Evolutionary conservation across 2,888 invertebrate genomes (phyloP).

Genomic region (Chymomyza amoena): DNA sequence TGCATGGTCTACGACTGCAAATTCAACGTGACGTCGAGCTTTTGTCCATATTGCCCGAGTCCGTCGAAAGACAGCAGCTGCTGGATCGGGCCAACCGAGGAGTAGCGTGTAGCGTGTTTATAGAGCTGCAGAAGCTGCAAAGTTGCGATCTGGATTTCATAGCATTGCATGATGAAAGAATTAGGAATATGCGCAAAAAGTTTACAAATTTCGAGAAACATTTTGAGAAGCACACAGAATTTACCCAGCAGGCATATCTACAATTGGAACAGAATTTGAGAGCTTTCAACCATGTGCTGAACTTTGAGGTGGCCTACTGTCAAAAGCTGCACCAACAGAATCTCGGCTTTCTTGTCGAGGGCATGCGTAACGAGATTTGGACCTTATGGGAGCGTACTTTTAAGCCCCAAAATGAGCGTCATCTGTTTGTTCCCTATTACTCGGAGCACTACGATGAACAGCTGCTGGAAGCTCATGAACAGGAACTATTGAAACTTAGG

Average conservation of each 20-base stretch:
- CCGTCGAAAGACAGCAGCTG: background rate
- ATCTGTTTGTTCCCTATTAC: background rate
- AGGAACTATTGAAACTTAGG: background rate
- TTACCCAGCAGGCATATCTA: background rate
- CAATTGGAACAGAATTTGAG: background rate
- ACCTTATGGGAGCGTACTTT: background rate
- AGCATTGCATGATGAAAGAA: background rate
- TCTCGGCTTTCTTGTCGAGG: background rate
- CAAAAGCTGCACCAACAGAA: background rate
- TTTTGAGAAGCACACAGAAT: background rate
- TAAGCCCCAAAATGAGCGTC: background rate
- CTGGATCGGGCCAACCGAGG: background rate
- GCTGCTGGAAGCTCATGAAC: background rate
- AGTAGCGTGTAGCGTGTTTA: background rate
- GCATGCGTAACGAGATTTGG: background rate
- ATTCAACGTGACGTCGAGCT: background rate
- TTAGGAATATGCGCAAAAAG: background rate
- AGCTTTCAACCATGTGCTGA: background rate
- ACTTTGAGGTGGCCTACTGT: background rate
- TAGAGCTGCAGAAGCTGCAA: background rate
- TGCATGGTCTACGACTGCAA: background rate
- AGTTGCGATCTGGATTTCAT: background rate
- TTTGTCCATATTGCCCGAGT: background rate
- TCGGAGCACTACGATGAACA: background rate
- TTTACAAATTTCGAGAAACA: background rate